phyloP scores from a whole-genome alignment of 2,113 vertebrate species.

The Polypterus senegalus region DNA sequence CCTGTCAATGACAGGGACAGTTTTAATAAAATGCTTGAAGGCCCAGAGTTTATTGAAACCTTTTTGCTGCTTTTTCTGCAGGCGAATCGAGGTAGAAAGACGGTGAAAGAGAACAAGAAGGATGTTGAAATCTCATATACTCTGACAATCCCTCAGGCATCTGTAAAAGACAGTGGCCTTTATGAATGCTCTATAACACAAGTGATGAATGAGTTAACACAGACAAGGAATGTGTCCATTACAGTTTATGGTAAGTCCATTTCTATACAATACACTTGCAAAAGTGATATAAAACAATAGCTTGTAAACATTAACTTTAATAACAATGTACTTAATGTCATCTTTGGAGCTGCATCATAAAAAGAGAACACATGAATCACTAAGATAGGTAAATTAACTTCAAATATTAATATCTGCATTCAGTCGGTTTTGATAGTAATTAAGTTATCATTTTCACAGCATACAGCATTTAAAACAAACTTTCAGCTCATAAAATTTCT shows the following conservation, averaged over 20 bases:
- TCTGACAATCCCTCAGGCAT: slow-evolving; percentile 68
- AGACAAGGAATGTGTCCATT: slow-evolving; percentile 66
- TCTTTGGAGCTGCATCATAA: too few species aligned
- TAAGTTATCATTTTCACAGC: too few species aligned
- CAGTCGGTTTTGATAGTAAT: too few species aligned
- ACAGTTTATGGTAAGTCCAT: slow-evolving; percentile 66
- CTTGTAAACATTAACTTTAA: background rate
- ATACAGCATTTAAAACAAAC: too few species aligned
- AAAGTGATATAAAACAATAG: background rate
- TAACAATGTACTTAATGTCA: too few species aligned
- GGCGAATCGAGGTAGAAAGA: slow-evolving; percentile 38
- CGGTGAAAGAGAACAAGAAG: slow-evolving; percentile 43
- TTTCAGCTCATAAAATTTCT: too few species aligned
- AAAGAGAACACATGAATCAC: too few species aligned
- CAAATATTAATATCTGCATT: too few species aligned
- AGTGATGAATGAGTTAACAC: slow-evolving; percentile 62
- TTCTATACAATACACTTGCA: background rate
- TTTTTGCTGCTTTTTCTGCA: slow-evolving; percentile 17
- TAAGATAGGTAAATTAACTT: too few species aligned
- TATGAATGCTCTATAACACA: slow-evolving; percentile 81
- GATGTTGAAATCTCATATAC: slow-evolving; percentile 64
- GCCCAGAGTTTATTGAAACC: too few species aligned
- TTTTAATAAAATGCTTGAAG: slow-evolving; percentile 25
- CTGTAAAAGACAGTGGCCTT: slow-evolving; percentile 78
- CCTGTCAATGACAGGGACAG: slow-evolving; percentile 44